phyloP scores from a whole-genome alignment of 2,797 vertebrate species.

The Botia kubotai region DNA sequence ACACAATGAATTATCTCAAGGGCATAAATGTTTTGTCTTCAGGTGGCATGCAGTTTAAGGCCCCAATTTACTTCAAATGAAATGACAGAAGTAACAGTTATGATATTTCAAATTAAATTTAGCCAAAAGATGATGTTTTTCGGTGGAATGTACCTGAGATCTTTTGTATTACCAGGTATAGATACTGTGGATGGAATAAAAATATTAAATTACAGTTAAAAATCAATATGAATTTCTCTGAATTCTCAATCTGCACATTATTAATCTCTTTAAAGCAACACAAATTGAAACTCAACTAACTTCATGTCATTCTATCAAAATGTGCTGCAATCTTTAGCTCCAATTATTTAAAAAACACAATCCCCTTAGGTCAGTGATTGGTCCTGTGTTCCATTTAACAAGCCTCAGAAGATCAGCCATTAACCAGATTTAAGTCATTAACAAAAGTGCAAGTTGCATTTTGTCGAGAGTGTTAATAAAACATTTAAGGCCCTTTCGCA shows the following conservation, averaged over 20 bases:
- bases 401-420: slow-evolving; percentile 31
- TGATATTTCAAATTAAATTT: too few species aligned
- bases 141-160: background rate
- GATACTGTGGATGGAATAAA: background rate
- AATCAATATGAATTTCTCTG: background rate
- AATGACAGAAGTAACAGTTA: too few species aligned
- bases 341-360: slow-evolving; percentile 45
- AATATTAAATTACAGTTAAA: slow-evolving; percentile 1
- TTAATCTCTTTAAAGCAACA: slow-evolving; percentile 31
- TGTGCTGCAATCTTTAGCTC: slow-evolving; percentile 25
- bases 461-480: background rate
- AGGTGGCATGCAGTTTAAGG: background rate
- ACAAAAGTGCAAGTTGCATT: background rate
- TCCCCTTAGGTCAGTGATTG: slow-evolving; percentile 43
- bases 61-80: too few species aligned
- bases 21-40: slow-evolving; percentile 10
- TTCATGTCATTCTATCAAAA: slow-evolving; percentile 7
- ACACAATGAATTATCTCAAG: background rate
- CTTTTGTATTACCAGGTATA: background rate
- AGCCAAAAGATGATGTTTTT: too few species aligned
- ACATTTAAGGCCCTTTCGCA: background rate
- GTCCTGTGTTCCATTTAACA: slow-evolving; percentile 41
- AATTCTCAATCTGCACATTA: background rate
- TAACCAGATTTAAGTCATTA: slow-evolving; percentile 29
- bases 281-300: slow-evolving; percentile 16